Evolutionary conservation across 2,888 invertebrate genomes (phyloP).

Genomic region (Himalopsyche tibetana): DNA sequence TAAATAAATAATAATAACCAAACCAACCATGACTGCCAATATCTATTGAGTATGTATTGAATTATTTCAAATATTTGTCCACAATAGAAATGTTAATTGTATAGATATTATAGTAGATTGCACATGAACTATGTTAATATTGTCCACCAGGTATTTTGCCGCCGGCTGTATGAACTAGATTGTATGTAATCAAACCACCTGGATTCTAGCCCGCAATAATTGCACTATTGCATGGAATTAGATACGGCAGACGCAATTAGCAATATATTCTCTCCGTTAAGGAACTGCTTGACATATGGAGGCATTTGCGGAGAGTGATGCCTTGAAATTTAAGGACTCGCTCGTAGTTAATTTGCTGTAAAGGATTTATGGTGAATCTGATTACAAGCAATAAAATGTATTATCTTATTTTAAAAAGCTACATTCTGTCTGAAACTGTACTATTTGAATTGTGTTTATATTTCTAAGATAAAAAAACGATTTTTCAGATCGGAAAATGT

Average conservation of each 20-base stretch:
- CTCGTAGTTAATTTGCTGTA: neutral
- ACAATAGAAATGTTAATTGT: no score
- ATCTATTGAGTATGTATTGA: no score
- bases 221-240: neutral
- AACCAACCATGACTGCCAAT: no score
- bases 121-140: neutral
- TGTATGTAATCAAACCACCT: constrained; percentile 23
- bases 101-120: no score
- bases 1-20: no score
- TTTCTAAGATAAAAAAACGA: no score
- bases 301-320: constrained; percentile 22
- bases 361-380: neutral
- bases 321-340: constrained; percentile 7
- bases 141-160: constrained; percentile 21
- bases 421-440: neutral
- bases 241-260: constrained; percentile 26
- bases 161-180: neutral
- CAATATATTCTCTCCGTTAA: constrained; percentile 16
- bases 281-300: constrained; percentile 16
- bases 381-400: neutral
- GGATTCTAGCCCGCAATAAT: neutral
- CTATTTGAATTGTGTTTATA: no score
- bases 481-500: no score
- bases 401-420: neutral
- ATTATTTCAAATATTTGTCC: no score